Evolutionary conservation across 1,140 invertebrate genomes (phyloP).

Genomic region (Hylaeus anthracinus): DNA sequence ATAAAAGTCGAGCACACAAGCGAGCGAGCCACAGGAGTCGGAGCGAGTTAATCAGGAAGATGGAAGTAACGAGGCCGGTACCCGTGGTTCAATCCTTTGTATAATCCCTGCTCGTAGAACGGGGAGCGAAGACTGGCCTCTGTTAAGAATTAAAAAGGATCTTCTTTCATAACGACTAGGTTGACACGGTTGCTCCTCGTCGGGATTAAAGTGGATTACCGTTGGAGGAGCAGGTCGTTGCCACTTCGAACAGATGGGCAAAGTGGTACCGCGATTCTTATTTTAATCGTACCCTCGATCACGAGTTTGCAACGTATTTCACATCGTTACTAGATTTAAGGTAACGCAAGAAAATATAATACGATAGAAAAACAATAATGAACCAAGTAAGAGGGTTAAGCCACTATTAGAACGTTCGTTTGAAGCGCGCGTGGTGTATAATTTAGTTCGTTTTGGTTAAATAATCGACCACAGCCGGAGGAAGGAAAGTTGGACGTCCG

Average conservation of each 20-base stretch:
- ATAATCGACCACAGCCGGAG: not conserved
- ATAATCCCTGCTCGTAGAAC: constrained; percentile 15
- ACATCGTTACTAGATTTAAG: no score
- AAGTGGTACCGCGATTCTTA: no score
- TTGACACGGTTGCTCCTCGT: not conserved
- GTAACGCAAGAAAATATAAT: no score
- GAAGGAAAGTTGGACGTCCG: not conserved
- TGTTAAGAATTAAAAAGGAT: constrained; percentile 11
- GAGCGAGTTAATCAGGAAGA: constrained; percentile 53
- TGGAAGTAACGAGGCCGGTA: constrained; percentile 42
- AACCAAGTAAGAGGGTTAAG: no score
- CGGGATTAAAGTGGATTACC: constrained; percentile 1
- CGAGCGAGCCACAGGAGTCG: constrained; percentile 1
- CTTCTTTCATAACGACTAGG: not conserved
- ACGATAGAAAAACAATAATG: no score
- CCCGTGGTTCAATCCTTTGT: constrained; percentile 25
- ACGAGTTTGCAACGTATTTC: no score
- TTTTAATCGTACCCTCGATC: no score
- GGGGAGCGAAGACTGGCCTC: not conserved
- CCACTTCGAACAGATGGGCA: not conserved
- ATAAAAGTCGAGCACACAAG: constrained; percentile 13
- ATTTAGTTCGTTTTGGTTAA: not conserved
- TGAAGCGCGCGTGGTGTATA: not conserved
- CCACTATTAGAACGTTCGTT: no score
- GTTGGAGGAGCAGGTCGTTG: not conserved